Evolutionary conservation across 2,888 invertebrate genomes (phyloP).

Genomic region (Orchestes rusci): DNA sequence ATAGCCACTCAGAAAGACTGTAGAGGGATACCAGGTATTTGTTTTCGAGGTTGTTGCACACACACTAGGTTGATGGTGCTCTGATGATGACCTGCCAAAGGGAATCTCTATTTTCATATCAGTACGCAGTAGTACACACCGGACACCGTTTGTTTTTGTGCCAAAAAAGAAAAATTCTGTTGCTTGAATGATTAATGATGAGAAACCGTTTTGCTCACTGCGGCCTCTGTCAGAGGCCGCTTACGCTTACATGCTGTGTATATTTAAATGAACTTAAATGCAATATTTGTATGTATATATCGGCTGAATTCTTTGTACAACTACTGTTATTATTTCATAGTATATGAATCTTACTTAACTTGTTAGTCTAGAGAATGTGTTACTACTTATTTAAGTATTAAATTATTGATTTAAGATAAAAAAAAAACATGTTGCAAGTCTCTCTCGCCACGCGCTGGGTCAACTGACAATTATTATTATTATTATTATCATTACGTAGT

Average conservation of each 20-base stretch:
- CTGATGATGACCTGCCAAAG: conserved; percentile 17
- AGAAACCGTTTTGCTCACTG: conserved; percentile 43
- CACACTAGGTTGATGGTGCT: conserved; percentile 28
- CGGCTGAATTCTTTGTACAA: conserved; percentile 44
- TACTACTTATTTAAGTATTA: conserved; percentile 34
- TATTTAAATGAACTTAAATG: conserved; percentile 43
- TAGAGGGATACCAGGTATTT: conserved; percentile 43
- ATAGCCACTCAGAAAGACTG: conserved; percentile 36
- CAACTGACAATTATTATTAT: too few relatives aligned
- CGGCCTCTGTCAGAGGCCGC: conserved; percentile 34
- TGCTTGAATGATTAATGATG: too few relatives aligned
- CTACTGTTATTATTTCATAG: conserved; percentile 47
- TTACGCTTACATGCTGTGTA: conserved; percentile 47
- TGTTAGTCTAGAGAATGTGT: conserved; percentile 38
- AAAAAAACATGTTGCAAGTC: conserved; percentile 33
- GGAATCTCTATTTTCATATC: conserved; percentile 18
- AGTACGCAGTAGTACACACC: conserved; percentile 14
- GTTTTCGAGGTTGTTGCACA: too few relatives aligned
- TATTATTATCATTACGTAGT: too few relatives aligned
- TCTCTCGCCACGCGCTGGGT: conserved; percentile 19
- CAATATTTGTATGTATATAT: conserved; percentile 44
- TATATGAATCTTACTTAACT: conserved; percentile 40
- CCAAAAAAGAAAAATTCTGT: neutral
- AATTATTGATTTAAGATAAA: conserved; percentile 25
- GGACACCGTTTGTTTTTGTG: conserved; percentile 19